These are phyloP conservation scores for Drosophila recens DNA, from an alignment of 2,888 invertebrate species.

Conservation along the genomic window DNA sequence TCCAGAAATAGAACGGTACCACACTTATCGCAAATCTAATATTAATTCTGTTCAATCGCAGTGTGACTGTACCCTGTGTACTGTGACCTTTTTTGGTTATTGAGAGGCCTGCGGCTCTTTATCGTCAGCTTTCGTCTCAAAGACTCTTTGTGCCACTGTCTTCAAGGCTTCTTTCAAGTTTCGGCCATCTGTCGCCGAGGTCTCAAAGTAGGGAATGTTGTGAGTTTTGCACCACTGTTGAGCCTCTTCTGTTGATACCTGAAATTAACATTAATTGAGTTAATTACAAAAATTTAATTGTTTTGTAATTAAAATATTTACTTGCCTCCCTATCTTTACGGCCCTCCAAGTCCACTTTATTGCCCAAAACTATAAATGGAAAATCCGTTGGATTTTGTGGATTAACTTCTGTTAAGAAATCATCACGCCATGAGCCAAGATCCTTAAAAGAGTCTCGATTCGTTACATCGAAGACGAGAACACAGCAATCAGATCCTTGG, in stretches of 20 bases:
- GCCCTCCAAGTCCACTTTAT: slow-evolving; percentile 86
- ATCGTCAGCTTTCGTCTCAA: too few species aligned
- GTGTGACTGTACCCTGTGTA: too few species aligned
- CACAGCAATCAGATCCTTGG: slow-evolving; percentile 99
- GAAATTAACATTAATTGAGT: background rate
- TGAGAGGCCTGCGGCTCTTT: too few species aligned
- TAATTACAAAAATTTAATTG: background rate
- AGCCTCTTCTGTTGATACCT: slow-evolving; percentile 85
- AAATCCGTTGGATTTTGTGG: slow-evolving; percentile 99
- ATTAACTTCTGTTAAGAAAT: slow-evolving; percentile 97
- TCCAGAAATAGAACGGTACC: too few species aligned
- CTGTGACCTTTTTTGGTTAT: too few species aligned
- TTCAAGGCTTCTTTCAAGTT: background rate
- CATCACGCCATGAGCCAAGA: slow-evolving; percentile 99
- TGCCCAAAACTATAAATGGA: slow-evolving; percentile 96
- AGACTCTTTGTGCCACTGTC: background rate
- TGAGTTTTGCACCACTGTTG: slow-evolving; percentile 88
- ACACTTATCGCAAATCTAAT: too few species aligned
- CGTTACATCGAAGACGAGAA: slow-evolving; percentile 86
- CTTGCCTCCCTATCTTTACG: slow-evolving; percentile 86
- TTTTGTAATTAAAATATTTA: slow-evolving; percentile 31
- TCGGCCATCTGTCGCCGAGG: background rate
- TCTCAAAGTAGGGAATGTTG: background rate
- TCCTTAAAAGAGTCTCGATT: slow-evolving; percentile 98
- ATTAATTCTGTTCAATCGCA: too few species aligned